Evolutionary conservation across 2,888 invertebrate genomes (phyloP), one percentile per base, ranked within the genome.

Genomic region (Plagodis dolabraria): DNA sequence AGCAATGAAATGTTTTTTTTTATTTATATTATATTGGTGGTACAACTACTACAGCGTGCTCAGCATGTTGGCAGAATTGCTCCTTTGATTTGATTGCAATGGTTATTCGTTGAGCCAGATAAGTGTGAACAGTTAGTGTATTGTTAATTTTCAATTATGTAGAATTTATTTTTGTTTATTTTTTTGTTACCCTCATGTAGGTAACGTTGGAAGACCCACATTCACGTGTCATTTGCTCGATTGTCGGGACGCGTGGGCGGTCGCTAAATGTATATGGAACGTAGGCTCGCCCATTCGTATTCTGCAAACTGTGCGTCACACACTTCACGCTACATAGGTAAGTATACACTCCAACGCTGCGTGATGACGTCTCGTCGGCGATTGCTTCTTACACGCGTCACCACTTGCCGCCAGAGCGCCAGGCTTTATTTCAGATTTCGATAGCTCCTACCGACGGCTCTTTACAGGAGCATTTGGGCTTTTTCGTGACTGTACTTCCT

Each of bases 301-400:
- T 77, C 74, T 73, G 72, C 69, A 71, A 74, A 73, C 70, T 72
- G 78, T 86, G 83, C 85, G 86, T 87, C 87, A 85, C 79, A 72
- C 72, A 74, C 79, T 80, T 70, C 9, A 53, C 50, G 7, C 38
- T 12, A 38, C 49, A 49, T 10, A 75, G 69, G 64, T 42, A n/a
- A 5, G 42, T 42, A 42, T 42, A n/a, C 9, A 38, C 42, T 42
- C 1, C 12, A 43, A 43, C 6, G 64, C 61, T 53, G 53, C 42
- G 72, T 79, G 79, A 83, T 79, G 79, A 83, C 79, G 79, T 74
- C 63, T 83, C 79, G 79, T 74, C 63, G 73, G 55, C 59, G 46
- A 68, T 75, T 45, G 67, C 65, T 71, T 72, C 71, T 70, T 70
- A 60, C 58, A 67, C 65, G 68, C 64, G 69, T 68, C 68, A 69